phyloP scores from a whole-genome alignment of 2,888 invertebrate species.

The Drepana falcataria region DNA sequence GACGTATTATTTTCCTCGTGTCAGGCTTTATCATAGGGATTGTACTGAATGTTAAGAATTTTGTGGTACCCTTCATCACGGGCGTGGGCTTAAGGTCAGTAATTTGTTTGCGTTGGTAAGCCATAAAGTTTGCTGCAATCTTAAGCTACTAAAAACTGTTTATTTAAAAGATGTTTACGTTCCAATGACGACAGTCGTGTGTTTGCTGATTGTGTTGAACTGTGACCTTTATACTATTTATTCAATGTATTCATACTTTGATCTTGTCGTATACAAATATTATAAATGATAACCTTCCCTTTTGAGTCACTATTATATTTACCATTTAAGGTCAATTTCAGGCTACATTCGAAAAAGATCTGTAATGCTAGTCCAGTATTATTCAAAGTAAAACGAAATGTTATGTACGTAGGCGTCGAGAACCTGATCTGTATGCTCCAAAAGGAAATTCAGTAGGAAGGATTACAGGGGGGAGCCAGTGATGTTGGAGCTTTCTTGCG shows the following conservation, averaged over 20 bases:
- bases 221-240: background rate
- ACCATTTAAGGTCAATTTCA: no score
- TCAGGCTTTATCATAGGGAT: background rate
- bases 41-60: background rate
- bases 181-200: background rate
- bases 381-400: background rate
- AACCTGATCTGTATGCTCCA: background rate
- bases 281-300: no score
- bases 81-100: no score
- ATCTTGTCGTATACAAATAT: background rate
- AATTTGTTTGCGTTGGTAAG: no score
- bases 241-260: background rate
- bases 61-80: background rate
- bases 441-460: background rate
- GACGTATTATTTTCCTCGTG: no score
- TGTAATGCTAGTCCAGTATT: background rate
- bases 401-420: background rate
- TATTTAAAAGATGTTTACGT: background rate
- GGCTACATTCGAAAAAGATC: background rate
- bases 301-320: no score
- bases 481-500: no score
- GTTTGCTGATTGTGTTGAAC: background rate
- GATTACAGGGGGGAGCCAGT: background rate
- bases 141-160: background rate
- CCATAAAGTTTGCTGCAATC: no score